Base-by-base conservation (phyloP, 2,113 vertebrate species). In the Stegostoma tigrinum region DNA sequence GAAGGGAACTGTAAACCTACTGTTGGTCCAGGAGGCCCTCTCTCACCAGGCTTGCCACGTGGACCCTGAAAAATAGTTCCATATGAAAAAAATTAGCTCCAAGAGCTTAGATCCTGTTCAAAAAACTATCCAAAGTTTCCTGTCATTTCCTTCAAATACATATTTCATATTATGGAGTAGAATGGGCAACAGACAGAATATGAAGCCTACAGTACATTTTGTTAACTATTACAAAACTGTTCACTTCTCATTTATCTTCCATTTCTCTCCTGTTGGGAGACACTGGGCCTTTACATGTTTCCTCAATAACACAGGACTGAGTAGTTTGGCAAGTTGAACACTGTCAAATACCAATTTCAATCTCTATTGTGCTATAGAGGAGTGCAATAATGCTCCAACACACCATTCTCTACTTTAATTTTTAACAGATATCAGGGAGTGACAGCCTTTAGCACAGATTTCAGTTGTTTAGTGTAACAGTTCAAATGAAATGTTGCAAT, bases 1-100 rank as follows among this genome's bases (percentile, higher is more conserved):
- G 80, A 30, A 61, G 55, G 30, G 52, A 64, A 95, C 52, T 8
- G 52, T 12, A 90, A 45, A 95, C 94, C 97, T 97, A 99, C 98
- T 98, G 98, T 98, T 86, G 97, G 97, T 83, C 98, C 98, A 0
- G 96, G 96, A 94, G 96, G 96, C 0, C 98, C 98, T 93, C 97
- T 97, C 24, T 98, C 98, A 96, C 98, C 98, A 0, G 96, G 96
- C 61, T 97, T 96, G 86, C 98, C 98, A 45, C 96, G 95, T n/a
- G 96, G 96, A 96, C 98, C 98, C 98, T 99, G 96, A 15, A 96
- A 95, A 95, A 96, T 48, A 96, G 67, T 30, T 66, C 8, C 52
- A 86, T 2, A 21, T 38, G 55, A 14, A 96, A 34, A 61, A 61
- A 61, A 68, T 96, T 24, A 96, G 42, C 42, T 93, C 38, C 17